Conservation (phyloP, 2,888 invertebrate genomes). For the Poecilobothrus nobilitatus region DNA sequence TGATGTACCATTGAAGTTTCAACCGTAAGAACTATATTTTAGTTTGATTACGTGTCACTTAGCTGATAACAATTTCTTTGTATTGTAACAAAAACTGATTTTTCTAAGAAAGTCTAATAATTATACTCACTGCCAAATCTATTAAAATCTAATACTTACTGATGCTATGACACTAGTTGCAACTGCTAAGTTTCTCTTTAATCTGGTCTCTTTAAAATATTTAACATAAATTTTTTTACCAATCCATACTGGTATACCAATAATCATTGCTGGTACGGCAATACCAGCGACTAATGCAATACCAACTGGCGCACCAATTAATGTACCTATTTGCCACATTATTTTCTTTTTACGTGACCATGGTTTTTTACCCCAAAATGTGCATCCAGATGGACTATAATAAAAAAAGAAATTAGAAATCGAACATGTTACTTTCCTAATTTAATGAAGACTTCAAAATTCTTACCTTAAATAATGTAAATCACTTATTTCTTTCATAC, state of each 20-base stretch:
- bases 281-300: conserved; percentile 93
- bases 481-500: conserved; percentile 97
- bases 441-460: too few relatives aligned
- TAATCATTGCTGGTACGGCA: conserved; percentile 92
- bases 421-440: too few relatives aligned
- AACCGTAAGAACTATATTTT: too few relatives aligned
- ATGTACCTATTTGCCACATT: conserved; percentile 89
- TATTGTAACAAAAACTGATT: too few relatives aligned
- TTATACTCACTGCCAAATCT: too few relatives aligned
- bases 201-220: conserved; percentile 63
- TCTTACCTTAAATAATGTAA: conserved; percentile 85
- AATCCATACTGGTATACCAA: conserved; percentile 92
- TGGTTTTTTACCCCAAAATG: conserved; percentile 97
- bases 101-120: too few relatives aligned
- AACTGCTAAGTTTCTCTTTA: conserved; percentile 69
- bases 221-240: conserved; percentile 78
- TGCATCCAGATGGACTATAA: conserved; percentile 76
- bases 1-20: too few relatives aligned
- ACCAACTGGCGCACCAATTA: conserved; percentile 93
- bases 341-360: conserved; percentile 98
- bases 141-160: conserved; percentile 47
- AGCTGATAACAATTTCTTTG: too few relatives aligned
- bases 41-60: too few relatives aligned
- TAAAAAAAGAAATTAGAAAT: neutral
- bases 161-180: conserved; percentile 79